Evolutionary conservation across 2,113 vertebrate species (phyloP).

Genomic region (Archilochus colubris): DNA sequence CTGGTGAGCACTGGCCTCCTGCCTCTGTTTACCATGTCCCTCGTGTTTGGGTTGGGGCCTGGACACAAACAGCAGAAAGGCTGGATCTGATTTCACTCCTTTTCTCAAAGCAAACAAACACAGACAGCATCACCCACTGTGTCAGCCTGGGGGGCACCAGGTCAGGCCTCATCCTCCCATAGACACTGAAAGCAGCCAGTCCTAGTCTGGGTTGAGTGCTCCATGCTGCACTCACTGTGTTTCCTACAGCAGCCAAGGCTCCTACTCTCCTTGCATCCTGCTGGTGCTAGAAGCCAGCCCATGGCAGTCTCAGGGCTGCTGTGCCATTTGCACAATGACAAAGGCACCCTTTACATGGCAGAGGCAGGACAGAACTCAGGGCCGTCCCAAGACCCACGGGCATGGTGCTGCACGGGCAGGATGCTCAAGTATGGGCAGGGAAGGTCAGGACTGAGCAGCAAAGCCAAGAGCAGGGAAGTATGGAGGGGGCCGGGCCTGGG

Average conservation of each 20-base stretch:
- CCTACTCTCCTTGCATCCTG: neutral
- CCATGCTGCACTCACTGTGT: rapidly evolving
- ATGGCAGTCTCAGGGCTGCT: neutral
- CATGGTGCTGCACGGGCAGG: rapidly evolving
- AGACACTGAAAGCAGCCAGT: rapidly evolving
- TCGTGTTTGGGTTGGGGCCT: neutral
- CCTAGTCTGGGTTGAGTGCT: neutral
- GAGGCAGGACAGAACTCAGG: neutral
- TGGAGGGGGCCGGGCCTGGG: rapidly evolving
- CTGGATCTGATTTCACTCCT: constrained; percentile 24
- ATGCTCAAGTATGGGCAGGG: neutral
- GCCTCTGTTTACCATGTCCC: neutral
- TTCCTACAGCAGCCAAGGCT: neutral
- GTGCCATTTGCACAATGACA: rapidly evolving
- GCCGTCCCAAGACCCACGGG: rapidly evolving
- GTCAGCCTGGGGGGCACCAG: neutral
- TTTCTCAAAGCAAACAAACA: constrained; percentile 32
- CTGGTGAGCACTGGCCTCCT: rapidly evolving
- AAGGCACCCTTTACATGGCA: neutral
- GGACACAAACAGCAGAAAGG: neutral
- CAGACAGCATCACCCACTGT: rapidly evolving
- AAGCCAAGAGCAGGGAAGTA: neutral
- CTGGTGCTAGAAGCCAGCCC: neutral
- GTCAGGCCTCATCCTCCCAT: rapidly evolving
- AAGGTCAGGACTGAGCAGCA: neutral